A percentile compares a stretch with the other conserved stretches of the same genome.
These are phyloP conservation scores for Aethes cnicana DNA, from an alignment of 2,888 invertebrate genomes.

Conservation along the genomic window DNA sequence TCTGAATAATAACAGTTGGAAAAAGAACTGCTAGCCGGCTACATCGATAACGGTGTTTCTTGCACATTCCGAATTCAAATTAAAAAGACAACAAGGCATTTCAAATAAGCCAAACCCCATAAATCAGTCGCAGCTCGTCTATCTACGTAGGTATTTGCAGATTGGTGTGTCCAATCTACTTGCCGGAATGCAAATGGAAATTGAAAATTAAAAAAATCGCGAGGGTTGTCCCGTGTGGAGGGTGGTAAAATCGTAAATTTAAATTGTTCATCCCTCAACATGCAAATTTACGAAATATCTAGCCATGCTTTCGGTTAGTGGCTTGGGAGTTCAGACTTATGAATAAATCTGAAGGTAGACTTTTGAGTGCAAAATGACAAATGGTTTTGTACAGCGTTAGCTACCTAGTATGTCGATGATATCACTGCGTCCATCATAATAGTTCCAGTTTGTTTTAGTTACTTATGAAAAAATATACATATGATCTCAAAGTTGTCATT, in stretches of 20 bases:
- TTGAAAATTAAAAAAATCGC: constrained; percentile 80
- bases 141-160: constrained; percentile 39
- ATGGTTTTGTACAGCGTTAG: constrained; percentile 6
- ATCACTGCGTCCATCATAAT: too few relatives aligned
- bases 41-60: constrained; percentile 21
- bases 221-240: constrained; percentile 69
- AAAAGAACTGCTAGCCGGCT: constrained; percentile 5
- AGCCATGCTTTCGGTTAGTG: constrained; percentile 61
- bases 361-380: constrained; percentile 15
- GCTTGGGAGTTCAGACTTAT: constrained; percentile 36
- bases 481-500: not conserved
- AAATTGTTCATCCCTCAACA: constrained; percentile 79
- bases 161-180: constrained; percentile 40
- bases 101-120: constrained; percentile 28
- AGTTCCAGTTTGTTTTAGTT: too few relatives aligned
- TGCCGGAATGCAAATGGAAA: constrained; percentile 76
- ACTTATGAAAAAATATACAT: too few relatives aligned
- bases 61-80: constrained; percentile 19
- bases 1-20: constrained; percentile 39
- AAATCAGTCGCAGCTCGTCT: constrained; percentile 31
- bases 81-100: constrained; percentile 27
- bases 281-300: constrained; percentile 65
- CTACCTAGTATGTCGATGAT: too few relatives aligned
- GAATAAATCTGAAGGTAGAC: constrained; percentile 29
- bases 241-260: constrained; percentile 78